phyloP scores from a whole-genome alignment of 2,888 invertebrate species.

The Apeira syringaria region DNA sequence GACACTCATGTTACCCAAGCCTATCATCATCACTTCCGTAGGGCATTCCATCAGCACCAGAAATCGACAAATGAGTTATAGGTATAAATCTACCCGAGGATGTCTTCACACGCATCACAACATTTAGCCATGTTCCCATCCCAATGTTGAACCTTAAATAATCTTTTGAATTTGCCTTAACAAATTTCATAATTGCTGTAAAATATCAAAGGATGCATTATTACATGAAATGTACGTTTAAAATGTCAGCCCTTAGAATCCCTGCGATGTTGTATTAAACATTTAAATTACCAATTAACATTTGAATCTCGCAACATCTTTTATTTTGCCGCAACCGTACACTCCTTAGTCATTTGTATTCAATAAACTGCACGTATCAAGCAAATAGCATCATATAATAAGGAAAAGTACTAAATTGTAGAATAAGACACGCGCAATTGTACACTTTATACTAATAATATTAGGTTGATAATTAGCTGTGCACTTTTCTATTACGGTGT shows the following conservation, averaged over 20 bases:
- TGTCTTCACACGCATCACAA: too few species aligned
- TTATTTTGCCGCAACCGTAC: background rate
- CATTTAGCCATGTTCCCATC: too few species aligned
- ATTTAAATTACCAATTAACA: background rate
- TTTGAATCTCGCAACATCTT: conserved; percentile 9
- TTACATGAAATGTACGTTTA: background rate
- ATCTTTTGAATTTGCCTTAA: too few species aligned
- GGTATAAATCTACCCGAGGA: too few species aligned
- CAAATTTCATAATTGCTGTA: too few species aligned
- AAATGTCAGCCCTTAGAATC: background rate
- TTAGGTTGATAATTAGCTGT: conserved; percentile 2
- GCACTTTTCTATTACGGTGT: conserved; percentile 2
- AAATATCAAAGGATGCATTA: too few species aligned
- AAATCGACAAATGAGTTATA: too few species aligned
- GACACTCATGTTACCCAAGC: too few species aligned
- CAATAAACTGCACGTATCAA: conserved; percentile 11
- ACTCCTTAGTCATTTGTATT: conserved; percentile 16
- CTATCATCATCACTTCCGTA: too few species aligned
- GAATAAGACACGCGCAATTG: background rate
- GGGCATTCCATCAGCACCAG: too few species aligned
- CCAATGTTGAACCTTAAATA: too few species aligned
- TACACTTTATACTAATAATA: background rate
- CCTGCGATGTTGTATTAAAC: too few species aligned
- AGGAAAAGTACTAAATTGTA: background rate
- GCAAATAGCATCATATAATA: background rate